Evolutionary conservation across 2,797 vertebrate species (phyloP), one percentile per base, ranked within the genome.

Genomic region (Falco concolor): DNA sequence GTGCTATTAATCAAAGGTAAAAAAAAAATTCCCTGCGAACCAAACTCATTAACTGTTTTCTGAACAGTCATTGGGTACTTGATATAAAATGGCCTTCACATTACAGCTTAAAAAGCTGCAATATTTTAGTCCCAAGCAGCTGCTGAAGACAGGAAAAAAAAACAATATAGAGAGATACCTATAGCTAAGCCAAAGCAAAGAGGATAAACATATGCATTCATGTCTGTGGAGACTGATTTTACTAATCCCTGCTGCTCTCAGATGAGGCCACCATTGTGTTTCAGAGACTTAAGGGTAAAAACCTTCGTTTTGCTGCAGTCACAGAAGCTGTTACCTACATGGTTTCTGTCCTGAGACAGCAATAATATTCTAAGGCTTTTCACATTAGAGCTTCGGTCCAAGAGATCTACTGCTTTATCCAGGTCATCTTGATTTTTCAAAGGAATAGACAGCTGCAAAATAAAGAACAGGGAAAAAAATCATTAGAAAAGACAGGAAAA

Each of bases 361-460:
- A 99, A 97, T 90, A 99, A 97, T 96, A 99, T 99, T 96, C 98
- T 98, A 97, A 99, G 99, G 98, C 99, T 99, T 98, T 99, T 99
- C 99, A 99, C 99, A 97, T 98, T 99, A 45, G 98, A 98, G 98
- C 99, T 99, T 97, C 99, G 97, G 97, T 99, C 99, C 74, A 99
- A 98, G 84, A 99, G 98, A 96, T 99, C 99, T 59, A 99, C 97
- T 11, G 99, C 99, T 96, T 99, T 99, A 97, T 99, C 99, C 95
- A 99, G 98, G 97, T 99, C 99, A 73, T 99, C 99, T 97, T 99
- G 99, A 94, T 97, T 98, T 89, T 98, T 98, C 97, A 99, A 97
- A 78, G 99, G 98, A 95, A 99, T 99, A 54, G 99, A 99, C 52
- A 99, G 98, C 99, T 99, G 96, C 74, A 93, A 96, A 74, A 96